Percentiles rank a stretch among this genome's conserved stretches.
These are phyloP conservation scores for Sceloporus undulatus DNA, from an alignment of 2,113 vertebrate species.

Conservation along the genomic window DNA sequence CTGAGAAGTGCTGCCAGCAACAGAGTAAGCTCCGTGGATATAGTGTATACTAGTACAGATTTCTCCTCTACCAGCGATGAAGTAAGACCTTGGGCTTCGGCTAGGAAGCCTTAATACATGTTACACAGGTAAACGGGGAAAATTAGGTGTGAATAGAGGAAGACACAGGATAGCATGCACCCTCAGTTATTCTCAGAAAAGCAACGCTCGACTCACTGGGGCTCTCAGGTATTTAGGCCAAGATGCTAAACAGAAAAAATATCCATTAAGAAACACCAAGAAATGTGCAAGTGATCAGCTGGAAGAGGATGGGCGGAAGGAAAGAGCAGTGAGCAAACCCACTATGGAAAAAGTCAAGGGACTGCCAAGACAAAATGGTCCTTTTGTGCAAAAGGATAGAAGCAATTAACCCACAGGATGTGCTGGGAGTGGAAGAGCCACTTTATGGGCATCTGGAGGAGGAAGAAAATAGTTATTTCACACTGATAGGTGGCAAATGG, in stretches of 20 bases:
- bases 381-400: neutral
- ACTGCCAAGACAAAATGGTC: neutral
- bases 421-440: neutral
- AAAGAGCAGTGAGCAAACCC: neutral
- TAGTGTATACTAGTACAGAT: too few relatives aligned
- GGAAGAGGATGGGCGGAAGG: too few relatives aligned
- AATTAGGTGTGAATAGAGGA: neutral
- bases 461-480: neutral
- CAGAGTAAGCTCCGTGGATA: too few relatives aligned
- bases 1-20: too few relatives aligned
- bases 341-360: neutral
- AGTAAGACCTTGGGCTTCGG: too few relatives aligned
- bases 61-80: too few relatives aligned
- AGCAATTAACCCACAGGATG: slow-evolving; percentile 7
- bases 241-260: neutral
- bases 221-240: neutral
- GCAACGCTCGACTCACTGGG: neutral
- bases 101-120: too few relatives aligned
- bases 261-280: neutral
- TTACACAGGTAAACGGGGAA: too few relatives aligned
- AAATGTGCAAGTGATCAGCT: neutral
- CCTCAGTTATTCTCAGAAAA: neutral
- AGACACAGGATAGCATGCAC: neutral
- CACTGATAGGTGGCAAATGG: neutral
- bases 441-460: neutral